Percentiles rank a stretch among this genome's conserved stretches.
These are phyloP conservation scores for Apotomis capreana DNA, from an alignment of 2,888 invertebrate genomes.

Conservation along the genomic window DNA sequence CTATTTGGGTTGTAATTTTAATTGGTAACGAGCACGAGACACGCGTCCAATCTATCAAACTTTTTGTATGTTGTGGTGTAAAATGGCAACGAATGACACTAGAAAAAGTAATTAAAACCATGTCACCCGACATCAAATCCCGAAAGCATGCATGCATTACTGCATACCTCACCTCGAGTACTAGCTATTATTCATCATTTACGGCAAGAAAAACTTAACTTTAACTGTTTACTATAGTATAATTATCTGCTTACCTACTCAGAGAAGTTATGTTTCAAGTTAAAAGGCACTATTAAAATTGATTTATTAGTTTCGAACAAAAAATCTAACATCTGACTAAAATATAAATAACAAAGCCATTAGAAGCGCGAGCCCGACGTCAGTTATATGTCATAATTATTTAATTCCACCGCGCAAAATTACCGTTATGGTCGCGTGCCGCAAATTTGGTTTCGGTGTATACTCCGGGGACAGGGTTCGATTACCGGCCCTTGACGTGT, in stretches of 20 bases:
- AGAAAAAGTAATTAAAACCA: no score
- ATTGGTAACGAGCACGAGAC: conserved; percentile 11
- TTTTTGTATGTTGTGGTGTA: neutral
- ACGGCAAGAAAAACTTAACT: no score
- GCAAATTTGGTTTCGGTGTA: conserved; percentile 71
- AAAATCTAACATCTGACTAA: neutral
- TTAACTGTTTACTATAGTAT: neutral
- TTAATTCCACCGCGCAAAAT: conserved; percentile 43
- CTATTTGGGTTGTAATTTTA: conserved; percentile 45
- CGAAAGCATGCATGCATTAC: no score
- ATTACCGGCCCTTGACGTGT: conserved; percentile 48
- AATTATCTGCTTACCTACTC: neutral
- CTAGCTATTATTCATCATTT: no score
- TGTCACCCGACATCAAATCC: no score
- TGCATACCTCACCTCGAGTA: no score
- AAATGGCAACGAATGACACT: no score
- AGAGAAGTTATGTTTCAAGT: neutral
- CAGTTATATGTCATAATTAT: conserved; percentile 41
- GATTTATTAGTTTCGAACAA: neutral
- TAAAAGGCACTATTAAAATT: neutral
- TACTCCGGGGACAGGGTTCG: conserved; percentile 62
- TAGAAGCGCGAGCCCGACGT: conserved; percentile 23
- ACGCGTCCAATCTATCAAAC: neutral
- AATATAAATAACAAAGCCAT: conserved; percentile 9
- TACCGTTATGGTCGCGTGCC: conserved; percentile 53